Evolutionary conservation across 35 echinoderm and acorn worm species (phyloP).

Genomic region (Diadema setosum): DNA sequence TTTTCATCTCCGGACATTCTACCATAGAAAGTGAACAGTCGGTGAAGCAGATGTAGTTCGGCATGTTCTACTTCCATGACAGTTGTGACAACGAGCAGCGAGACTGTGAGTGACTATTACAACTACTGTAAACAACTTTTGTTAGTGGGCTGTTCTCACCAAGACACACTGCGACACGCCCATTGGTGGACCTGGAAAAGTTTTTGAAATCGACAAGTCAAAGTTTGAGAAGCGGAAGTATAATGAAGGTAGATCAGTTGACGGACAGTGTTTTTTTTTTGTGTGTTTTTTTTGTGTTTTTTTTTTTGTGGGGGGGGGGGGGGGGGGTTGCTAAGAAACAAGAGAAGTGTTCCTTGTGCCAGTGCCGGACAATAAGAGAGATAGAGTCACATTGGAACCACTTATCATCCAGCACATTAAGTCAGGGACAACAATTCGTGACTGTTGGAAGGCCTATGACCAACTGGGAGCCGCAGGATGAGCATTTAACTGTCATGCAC

Average conservation of each 20-base stretch:
- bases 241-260: not conserved
- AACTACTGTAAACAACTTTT: not conserved
- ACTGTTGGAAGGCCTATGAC: constrained; percentile 53
- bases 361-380: not conserved
- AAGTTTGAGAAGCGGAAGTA: constrained; percentile 56
- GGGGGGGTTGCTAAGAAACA: constrained; percentile 18
- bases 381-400: constrained; percentile 17
- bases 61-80: too few relatives aligned
- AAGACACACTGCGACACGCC: not conserved
- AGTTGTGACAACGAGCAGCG: not conserved
- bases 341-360: constrained; percentile 24
- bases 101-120: not conserved
- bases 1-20: too few relatives aligned
- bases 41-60: not conserved
- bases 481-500: constrained; percentile 23
- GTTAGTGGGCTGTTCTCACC: not conserved
- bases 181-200: constrained; percentile 44
- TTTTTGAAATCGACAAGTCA: constrained; percentile 43
- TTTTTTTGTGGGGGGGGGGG: too few relatives aligned
- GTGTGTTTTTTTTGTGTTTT: too few relatives aligned
- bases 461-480: not conserved
- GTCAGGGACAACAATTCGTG: constrained; percentile 29
- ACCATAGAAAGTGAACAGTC: too few relatives aligned
- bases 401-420: constrained; percentile 13
- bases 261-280: constrained; percentile 51